These are phyloP conservation scores for Macropus fuliginosus DNA, from an alignment of 2,797 vertebrate genomes.

Conservation along the genomic window DNA sequence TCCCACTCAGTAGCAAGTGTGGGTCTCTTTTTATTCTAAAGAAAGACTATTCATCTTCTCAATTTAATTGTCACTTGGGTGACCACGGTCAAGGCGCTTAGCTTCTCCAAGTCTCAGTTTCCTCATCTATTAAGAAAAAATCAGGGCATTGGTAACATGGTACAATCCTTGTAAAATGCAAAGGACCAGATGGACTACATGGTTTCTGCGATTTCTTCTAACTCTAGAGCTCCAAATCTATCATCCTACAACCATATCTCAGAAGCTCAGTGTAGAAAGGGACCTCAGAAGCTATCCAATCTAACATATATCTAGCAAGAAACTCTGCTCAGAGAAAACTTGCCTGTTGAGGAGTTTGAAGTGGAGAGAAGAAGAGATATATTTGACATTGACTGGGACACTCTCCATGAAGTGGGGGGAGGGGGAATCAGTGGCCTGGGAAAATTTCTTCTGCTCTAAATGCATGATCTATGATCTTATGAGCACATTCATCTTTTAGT, in stretches of 20 bases:
- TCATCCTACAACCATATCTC: not conserved
- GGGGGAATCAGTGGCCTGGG: not conserved
- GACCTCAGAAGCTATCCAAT: not conserved
- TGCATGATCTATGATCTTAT: not conserved
- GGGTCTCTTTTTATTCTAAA: not conserved
- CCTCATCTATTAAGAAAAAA: not conserved
- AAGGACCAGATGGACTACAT: not conserved
- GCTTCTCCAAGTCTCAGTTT: not conserved
- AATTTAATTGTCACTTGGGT: not conserved
- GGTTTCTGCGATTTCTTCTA: not conserved
- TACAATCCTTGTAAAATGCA: not conserved
- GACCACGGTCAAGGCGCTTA: not conserved
- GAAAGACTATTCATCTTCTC: not conserved
- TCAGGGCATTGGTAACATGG: not conserved
- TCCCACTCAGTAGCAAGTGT: not conserved
- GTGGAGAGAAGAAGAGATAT: not conserved
- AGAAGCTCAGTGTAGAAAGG: not conserved
- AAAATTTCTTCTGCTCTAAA: not conserved
- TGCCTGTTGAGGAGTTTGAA: not conserved
- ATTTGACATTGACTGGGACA: not conserved
- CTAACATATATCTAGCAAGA: not conserved
- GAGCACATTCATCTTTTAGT: not conserved
- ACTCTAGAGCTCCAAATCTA: not conserved
- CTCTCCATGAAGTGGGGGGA: not conserved
- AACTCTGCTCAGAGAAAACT: not conserved